Conservation (phyloP, 2,797 vertebrate species). For the Miichthys miiuy region DNA sequence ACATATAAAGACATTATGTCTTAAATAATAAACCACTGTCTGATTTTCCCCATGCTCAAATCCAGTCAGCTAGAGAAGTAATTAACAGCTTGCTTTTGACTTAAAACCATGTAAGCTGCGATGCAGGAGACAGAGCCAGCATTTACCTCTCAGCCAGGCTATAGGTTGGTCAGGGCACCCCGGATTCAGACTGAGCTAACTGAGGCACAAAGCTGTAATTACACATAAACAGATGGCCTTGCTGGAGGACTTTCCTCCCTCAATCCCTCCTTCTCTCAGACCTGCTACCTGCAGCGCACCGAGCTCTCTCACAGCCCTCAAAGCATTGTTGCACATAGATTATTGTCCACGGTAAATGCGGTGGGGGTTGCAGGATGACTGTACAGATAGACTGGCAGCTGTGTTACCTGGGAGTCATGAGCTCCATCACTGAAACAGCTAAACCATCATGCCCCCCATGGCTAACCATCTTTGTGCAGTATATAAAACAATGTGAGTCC, state of each 20-base stretch:
- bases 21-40: conserved; percentile 10
- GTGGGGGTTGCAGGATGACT: neutral
- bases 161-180: conserved; percentile 56
- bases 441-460: neutral
- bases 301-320: conserved; percentile 34
- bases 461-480: conserved; percentile 1
- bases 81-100: conserved; percentile 43
- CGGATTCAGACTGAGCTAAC: conserved; percentile 53
- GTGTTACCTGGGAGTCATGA: neutral
- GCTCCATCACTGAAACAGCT: conserved; percentile 4
- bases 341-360: conserved; percentile 40
- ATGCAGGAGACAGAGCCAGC: conserved; percentile 41
- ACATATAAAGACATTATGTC: conserved; percentile 12
- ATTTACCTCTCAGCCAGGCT: conserved; percentile 64
- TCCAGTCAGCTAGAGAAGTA: conserved; percentile 32
- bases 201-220: conserved; percentile 79
- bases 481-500: conserved; percentile 1
- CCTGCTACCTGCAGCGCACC: conserved; percentile 60
- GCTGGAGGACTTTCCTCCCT: conserved; percentile 64
- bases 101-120: conserved; percentile 44
- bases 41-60: conserved; percentile 10
- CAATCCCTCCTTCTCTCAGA: conserved; percentile 48
- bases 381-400: conserved; percentile 3
- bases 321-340: conserved; percentile 56
- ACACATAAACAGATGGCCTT: conserved; percentile 81